Evolutionary conservation across 2,797 vertebrate genomes (phyloP), one percentile per base, ranked within the genome.

Genomic region (Streptopelia turtur): DNA sequence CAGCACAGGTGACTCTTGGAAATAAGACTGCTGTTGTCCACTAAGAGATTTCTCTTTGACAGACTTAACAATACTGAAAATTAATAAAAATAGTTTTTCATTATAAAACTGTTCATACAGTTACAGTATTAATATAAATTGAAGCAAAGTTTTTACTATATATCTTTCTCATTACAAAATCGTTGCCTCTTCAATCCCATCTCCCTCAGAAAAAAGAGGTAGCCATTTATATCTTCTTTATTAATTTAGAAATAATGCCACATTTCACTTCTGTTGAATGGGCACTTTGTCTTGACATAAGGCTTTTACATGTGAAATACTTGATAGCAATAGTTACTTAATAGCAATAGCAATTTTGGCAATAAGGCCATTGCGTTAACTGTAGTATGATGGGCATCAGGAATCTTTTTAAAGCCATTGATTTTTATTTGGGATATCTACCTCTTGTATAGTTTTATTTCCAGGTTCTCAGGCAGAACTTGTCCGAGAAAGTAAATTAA

Each of bases 401-500:
- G 63, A 72, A 76, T 90, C 8, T n/a, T 50, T 88, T 85, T 50
- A 55, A 85, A 93, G 37, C 21, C 35, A 49, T n/a, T 75, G 59
- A 70, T 33, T 93, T 89, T 91, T 95, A 35, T 85, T 63, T 83
- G 25, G 28, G 59, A 11, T 88, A 83, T 50, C 20, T 94, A 28
- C 28, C 27, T 68, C 78, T 83, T 95, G 89, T 84, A 2, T 30
- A 37, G 11, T 63, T 43, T 39, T 82, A 27, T 87, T 89, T 47
- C 8, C 30, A 68, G 49, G 39, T 86, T 86, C 47, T 28, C 49
- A 45, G 69, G 59, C 64, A 55, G 39, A 89, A 93, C 55, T 37
- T 80, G 8, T 23, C 83, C 88, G 63, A 91, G 72, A 89, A 93
- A 74, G 71, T 77, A 82, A 93, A 87, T 83, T 68, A 66, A 52